Percentiles rank a stretch among this genome's conserved stretches.
Evolutionary conservation across 1,140 invertebrate genomes (phyloP).

Genomic region (Frieseomelitta varia): DNA sequence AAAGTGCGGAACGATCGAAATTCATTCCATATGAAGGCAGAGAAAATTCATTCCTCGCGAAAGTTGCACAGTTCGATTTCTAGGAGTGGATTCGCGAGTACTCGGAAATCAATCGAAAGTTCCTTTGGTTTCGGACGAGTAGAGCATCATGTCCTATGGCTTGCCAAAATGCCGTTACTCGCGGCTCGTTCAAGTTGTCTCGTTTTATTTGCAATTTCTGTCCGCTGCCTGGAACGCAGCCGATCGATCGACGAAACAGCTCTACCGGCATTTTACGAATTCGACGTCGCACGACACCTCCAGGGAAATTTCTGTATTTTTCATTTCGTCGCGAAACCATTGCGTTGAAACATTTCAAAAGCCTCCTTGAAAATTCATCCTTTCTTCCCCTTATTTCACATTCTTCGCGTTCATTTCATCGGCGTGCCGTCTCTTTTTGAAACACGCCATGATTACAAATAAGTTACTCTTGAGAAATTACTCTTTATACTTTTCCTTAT

Average conservation of each 20-base stretch:
- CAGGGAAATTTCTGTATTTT: slow-evolving; percentile 62
- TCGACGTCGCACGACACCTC: slow-evolving; percentile 43
- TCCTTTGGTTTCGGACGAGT: slow-evolving; percentile 4
- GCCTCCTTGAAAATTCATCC: slow-evolving; percentile 54
- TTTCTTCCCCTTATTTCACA: not conserved
- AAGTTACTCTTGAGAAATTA: slow-evolving; percentile 4
- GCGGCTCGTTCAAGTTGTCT: slow-evolving; percentile 3
- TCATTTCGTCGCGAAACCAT: slow-evolving; percentile 39
- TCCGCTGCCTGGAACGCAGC: not conserved
- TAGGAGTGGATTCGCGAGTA: slow-evolving; percentile 34
- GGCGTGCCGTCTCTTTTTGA: not conserved
- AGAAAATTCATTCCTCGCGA: slow-evolving; percentile 19
- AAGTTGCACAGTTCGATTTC: slow-evolving; percentile 6
- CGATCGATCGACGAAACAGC: not conserved
- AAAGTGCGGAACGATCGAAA: not conserved
- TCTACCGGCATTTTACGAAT: not conserved
- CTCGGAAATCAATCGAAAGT: slow-evolving; percentile 23
- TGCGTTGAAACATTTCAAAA: slow-evolving; percentile 5
- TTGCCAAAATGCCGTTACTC: not conserved
- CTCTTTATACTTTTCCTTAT: not conserved
- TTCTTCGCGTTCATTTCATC: not conserved
- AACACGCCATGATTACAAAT: not conserved
- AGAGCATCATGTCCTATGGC: not conserved
- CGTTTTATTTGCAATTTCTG: slow-evolving; percentile 15
- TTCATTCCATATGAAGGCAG: not conserved